A percentile compares a stretch with the other conserved stretches of the same genome.
These are phyloP conservation scores for Calyptommatus sinebrachiatus DNA, from an alignment of 2,113 vertebrate species.

Conservation along the genomic window DNA sequence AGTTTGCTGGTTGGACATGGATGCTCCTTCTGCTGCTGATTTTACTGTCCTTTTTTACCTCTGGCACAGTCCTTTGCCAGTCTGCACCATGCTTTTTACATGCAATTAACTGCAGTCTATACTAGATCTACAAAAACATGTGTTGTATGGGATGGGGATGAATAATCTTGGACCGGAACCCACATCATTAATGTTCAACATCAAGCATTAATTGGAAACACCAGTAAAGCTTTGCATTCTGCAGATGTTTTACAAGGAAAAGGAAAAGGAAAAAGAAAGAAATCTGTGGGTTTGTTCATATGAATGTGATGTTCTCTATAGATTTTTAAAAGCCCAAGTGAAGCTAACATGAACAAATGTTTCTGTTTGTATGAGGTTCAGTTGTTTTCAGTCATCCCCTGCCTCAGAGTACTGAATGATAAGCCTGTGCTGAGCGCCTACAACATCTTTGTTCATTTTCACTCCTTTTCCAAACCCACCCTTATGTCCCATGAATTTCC, in stretches of 20 bases:
- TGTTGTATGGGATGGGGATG: slow-evolving; percentile 9
- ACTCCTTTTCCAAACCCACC: neutral
- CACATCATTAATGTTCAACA: slow-evolving; percentile 13
- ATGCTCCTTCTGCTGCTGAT: slow-evolving; percentile 8
- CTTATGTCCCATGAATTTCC: neutral
- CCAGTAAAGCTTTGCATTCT: neutral
- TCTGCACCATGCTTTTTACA: slow-evolving; percentile 12
- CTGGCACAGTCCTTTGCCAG: slow-evolving; percentile 7
- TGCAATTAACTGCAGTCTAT: slow-evolving; percentile 3
- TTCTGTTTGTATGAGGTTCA: neutral
- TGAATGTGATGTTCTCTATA: neutral
- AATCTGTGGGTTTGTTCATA: neutral
- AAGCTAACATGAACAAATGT: neutral
- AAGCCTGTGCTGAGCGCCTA: neutral
- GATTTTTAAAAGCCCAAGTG: slow-evolving; percentile 18
- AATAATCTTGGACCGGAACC: neutral
- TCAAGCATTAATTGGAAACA: slow-evolving; percentile 15
- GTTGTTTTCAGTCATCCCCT: neutral
- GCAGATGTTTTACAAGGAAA: slow-evolving; percentile 28
- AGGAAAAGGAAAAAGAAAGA: neutral
- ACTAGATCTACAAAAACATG: slow-evolving; percentile 23
- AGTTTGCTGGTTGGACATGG: neutral
- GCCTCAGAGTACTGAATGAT: neutral
- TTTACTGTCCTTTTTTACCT: slow-evolving; percentile 37
- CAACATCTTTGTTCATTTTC: neutral